These are phyloP conservation scores for Pseudochirops corinnae DNA, from an alignment of 2,797 vertebrate species.

Conservation along the genomic window DNA sequence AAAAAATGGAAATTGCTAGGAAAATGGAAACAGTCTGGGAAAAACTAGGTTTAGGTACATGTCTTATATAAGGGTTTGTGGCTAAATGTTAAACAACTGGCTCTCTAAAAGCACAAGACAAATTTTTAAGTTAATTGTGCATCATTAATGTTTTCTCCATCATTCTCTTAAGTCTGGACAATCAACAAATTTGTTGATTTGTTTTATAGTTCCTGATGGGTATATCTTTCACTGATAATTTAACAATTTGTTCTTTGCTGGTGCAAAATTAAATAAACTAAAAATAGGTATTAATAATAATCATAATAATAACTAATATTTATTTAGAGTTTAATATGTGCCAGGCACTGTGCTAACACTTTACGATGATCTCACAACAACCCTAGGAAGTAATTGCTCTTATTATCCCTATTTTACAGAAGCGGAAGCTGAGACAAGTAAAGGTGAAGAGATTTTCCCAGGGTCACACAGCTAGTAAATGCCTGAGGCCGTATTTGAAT, in stretches of 20 bases:
- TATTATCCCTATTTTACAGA: not conserved
- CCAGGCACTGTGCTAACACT: not conserved
- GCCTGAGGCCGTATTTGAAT: not conserved
- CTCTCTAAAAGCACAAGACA: too few species aligned
- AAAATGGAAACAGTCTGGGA: not conserved
- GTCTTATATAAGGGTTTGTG: too few species aligned
- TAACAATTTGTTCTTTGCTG: not conserved
- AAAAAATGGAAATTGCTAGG: not conserved
- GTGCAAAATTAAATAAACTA: not conserved
- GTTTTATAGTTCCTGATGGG: not conserved
- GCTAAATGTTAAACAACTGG: too few species aligned
- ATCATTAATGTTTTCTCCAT: too few species aligned
- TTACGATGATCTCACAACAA: not conserved
- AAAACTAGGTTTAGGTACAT: slow-evolving; percentile 10
- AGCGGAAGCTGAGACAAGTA: not conserved
- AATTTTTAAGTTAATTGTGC: too few species aligned
- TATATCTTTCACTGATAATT: not conserved
- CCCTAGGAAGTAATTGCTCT: not conserved
- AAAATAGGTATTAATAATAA: not conserved
- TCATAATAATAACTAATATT: not conserved
- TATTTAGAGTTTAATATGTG: not conserved
- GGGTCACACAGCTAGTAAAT: not conserved
- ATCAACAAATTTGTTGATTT: too few species aligned
- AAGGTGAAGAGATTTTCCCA: not conserved
- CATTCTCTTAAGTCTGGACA: too few species aligned